Evolutionary conservation across 2,113 vertebrate genomes (phyloP).

Genomic region (Pyrgilauda ruficollis): DNA sequence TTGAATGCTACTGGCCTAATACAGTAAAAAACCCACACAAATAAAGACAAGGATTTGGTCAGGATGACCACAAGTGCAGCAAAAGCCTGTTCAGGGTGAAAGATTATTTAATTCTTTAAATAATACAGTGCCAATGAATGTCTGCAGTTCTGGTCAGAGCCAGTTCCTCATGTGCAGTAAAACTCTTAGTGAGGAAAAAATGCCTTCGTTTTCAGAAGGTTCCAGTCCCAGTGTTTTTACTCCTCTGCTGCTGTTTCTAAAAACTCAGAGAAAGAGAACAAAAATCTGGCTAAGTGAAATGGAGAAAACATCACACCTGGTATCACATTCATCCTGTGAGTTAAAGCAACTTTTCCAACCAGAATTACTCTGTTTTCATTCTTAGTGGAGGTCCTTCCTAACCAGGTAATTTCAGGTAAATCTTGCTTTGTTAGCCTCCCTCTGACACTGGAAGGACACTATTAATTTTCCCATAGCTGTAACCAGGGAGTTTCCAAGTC

Average conservation of each 20-base stretch:
- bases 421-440: not conserved
- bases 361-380: not conserved
- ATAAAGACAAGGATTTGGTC: conserved; percentile 4
- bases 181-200: not conserved
- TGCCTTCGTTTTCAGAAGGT: not conserved
- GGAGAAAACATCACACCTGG: not conserved
- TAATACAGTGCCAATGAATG: not conserved
- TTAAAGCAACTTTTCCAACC: not conserved
- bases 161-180: not conserved
- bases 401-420: not conserved
- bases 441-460: not conserved
- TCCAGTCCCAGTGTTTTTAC: not conserved
- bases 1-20: not conserved
- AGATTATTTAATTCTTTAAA: conserved; percentile 3
- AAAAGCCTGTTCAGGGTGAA: not conserved
- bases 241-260: not conserved
- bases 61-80: conserved; percentile 9
- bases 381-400: not conserved
- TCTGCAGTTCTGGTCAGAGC: not conserved
- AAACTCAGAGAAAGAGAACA: not conserved
- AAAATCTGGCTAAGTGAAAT: not conserved
- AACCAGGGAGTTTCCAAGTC: not conserved
- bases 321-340: not conserved
- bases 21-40: not conserved
- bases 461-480: not conserved